Conservation (phyloP, 2,888 invertebrate genomes). For the Zeuzera pyrina region DNA sequence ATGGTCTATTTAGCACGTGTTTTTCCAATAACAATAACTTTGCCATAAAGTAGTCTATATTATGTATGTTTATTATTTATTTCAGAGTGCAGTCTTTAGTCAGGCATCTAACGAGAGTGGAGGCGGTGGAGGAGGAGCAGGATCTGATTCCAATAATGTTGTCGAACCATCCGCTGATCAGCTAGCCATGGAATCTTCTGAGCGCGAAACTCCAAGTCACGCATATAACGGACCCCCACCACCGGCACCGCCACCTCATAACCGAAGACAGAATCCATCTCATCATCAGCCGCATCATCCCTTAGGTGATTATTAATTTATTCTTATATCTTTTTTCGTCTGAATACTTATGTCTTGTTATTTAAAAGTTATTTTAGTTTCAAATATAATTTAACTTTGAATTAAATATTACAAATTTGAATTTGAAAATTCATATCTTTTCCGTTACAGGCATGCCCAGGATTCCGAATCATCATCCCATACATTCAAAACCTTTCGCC, state of each 20-base stretch:
- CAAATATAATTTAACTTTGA: no score
- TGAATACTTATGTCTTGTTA: neutral
- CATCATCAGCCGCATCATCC: conserved; percentile 75
- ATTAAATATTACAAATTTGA: neutral
- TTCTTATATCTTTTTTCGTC: no score
- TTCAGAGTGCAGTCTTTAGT: conserved; percentile 54
- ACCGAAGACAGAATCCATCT: conserved; percentile 80
- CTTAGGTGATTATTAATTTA: conserved; percentile 49
- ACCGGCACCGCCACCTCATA: conserved; percentile 78
- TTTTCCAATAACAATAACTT: neutral
- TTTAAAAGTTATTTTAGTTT: neutral
- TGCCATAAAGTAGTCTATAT: neutral
- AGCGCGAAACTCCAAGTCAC: conserved; percentile 73
- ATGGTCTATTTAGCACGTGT: no score
- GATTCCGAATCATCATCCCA: conserved; percentile 65
- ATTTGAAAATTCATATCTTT: conserved; percentile 2
- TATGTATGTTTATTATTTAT: conserved; percentile 11
- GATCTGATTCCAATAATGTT: conserved; percentile 68
- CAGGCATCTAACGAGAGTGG: conserved; percentile 64
- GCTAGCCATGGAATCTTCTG: conserved; percentile 80
- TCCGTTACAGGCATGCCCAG: conserved; percentile 55
- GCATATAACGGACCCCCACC: conserved; percentile 68
- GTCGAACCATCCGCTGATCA: conserved; percentile 77
- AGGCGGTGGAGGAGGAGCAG: conserved; percentile 69
- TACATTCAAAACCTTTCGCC: conserved; percentile 61